A percentile compares a stretch with the other conserved stretches of the same genome.
These are phyloP conservation scores for Nephrotoma flavescens DNA, from an alignment of 2,888 invertebrate species.

Conservation along the genomic window DNA sequence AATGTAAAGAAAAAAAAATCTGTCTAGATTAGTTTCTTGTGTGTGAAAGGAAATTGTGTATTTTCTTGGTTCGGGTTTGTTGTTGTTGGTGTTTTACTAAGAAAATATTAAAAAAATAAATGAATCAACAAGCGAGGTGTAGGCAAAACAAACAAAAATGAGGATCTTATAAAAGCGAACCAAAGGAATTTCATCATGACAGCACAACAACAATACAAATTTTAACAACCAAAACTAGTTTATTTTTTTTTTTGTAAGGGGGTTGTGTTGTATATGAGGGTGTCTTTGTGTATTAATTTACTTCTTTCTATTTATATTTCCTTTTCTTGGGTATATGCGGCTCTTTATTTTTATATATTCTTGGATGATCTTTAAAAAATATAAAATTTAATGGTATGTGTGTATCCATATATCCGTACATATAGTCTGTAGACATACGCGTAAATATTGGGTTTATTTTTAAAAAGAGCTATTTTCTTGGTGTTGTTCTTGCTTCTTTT, in stretches of 20 bases:
- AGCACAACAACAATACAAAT: background rate
- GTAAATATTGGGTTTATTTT: background rate
- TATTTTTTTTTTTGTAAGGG: background rate
- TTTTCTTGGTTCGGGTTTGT: background rate
- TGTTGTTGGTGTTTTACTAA: background rate
- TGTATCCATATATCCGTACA: background rate
- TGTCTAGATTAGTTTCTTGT: background rate
- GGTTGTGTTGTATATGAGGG: background rate
- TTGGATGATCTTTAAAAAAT: background rate
- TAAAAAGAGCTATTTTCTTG: background rate
- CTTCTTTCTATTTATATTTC: background rate
- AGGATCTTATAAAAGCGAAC: background rate
- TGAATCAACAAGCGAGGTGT: background rate
- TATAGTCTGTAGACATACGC: background rate
- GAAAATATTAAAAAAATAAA: background rate
- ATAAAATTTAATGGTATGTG: background rate
- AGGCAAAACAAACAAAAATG: background rate
- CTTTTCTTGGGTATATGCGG: background rate
- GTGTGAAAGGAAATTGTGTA: background rate
- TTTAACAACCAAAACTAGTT: background rate
- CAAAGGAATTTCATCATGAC: background rate
- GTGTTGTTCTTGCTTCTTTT: background rate
- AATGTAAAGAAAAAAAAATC: background rate
- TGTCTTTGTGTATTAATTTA: slow-evolving; percentile 1
- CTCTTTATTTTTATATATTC: background rate